Evolutionary conservation across 2,797 vertebrate genomes (phyloP), one percentile per base, ranked within the genome.

Genomic region (Scolopax bukidnonensis): DNA sequence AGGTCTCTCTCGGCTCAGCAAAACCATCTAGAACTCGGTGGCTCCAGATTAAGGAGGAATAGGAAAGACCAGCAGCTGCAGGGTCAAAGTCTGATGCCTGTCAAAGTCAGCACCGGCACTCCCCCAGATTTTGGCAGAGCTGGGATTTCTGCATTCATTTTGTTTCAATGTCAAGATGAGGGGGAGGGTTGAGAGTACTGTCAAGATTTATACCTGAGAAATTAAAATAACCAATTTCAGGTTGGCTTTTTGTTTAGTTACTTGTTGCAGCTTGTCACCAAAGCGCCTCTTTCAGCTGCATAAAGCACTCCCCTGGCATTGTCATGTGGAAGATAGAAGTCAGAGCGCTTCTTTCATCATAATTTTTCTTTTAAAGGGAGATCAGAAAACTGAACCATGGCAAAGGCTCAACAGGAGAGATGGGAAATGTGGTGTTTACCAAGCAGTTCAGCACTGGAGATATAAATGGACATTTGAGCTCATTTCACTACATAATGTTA

Each of bases 401-500:
- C 57, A 85, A 36, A 87, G 21, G 24, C 71, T 80, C 68, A 63
- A 41, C 21, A 90, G n/a, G 48, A 92, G 59, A 73, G 38, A 69
- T 64, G 27, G 38, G 30, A 56, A 90, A 96, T 74, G 75, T 57
- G 38, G 17, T 69, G 41, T 91, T 97, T 96, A 96, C 96, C 85
- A 85, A 94, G 89, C 56, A 90, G 69, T 47, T 94, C 91, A 92
- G 78, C 47, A 4, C 1, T 45, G 56, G 79, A 92, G 93, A 93
- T 47, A 84, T 75, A 96, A 97, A 95, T 0, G 41, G 93, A 96
- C 86, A 95, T 85, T 93, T 83, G 90, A 92, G 95, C 92, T 97
- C 90, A 93, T 96, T 89, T 96, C 77, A 76, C 90, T 93, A 69
- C 95, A 92, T 96, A 95, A 94, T 83, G 41, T 96, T 97, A 97